Conservation (phyloP, 1,140 invertebrate species). For the Kradibia gibbosae region DNA sequence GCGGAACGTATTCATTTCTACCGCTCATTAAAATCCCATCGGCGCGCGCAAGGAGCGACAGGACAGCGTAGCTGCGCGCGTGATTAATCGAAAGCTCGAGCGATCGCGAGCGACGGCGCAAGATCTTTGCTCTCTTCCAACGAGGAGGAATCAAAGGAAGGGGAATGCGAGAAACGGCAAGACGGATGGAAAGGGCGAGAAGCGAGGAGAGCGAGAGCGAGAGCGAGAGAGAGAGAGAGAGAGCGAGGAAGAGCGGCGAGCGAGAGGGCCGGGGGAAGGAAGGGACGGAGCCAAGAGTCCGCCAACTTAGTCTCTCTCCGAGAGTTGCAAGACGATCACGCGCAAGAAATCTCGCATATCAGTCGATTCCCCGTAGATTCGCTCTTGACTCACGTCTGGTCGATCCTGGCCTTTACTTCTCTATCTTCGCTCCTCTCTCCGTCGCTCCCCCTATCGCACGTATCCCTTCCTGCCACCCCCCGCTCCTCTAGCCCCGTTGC, state of each 20-base stretch:
- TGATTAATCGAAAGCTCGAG: conserved; percentile 48
- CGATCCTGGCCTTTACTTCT: neutral
- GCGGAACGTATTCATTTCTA: conserved; percentile 50
- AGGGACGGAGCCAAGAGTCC: neutral
- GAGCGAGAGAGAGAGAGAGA: too few relatives aligned
- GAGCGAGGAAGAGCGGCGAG: too few relatives aligned
- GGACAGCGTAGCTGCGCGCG: conserved; percentile 39
- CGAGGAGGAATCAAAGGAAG: neutral
- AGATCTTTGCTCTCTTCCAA: neutral
- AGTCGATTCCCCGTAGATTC: conserved; percentile 20
- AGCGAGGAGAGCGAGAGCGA: neutral
- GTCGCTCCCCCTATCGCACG: neutral
- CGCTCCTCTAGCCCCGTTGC: neutral
- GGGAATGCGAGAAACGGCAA: too few relatives aligned
- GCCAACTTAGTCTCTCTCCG: neutral
- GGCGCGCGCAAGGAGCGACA: conserved; percentile 36
- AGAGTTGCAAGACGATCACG: neutral
- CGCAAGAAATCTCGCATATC: conserved; percentile 33
- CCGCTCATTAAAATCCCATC: conserved; percentile 48
- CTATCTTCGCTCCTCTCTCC: neutral
- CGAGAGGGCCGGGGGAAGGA: neutral
- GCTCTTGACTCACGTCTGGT: conserved; percentile 5
- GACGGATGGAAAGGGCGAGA: neutral
- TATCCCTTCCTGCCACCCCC: neutral
- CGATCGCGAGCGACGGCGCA: conserved; percentile 24